Percentiles rank a stretch among this genome's conserved stretches.
These are phyloP conservation scores for Anadara kagoshimensis DNA, from an alignment of 1,140 invertebrate species.

Conservation along the genomic window DNA sequence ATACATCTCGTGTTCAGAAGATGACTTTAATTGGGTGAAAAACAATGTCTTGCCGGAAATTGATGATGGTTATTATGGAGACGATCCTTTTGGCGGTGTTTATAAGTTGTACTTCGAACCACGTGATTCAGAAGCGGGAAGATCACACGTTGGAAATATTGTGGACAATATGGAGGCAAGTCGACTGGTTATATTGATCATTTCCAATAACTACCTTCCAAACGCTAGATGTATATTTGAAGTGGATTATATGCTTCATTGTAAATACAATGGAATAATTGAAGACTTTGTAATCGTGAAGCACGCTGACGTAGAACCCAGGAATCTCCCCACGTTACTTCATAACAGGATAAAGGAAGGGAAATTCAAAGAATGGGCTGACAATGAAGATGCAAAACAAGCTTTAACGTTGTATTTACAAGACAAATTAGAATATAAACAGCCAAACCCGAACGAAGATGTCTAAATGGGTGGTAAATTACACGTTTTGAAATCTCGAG, in stretches of 20 bases:
- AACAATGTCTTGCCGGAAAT: conserved; percentile 43
- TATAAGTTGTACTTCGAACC: conserved; percentile 50
- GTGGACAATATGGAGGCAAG: conserved; percentile 45
- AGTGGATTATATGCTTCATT: conserved; percentile 29
- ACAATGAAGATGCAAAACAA: conserved; percentile 28
- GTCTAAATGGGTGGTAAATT: too few species aligned
- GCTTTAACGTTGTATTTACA: conserved; percentile 5
- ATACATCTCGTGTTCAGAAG: conserved; percentile 49
- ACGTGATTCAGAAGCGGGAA: conserved; percentile 36
- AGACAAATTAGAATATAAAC: too few species aligned
- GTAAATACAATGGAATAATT: conserved; percentile 26
- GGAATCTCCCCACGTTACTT: conserved; percentile 32
- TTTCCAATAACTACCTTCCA: conserved; percentile 42
- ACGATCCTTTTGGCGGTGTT: conserved; percentile 32
- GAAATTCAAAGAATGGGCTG: conserved; percentile 40
- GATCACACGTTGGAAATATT: conserved; percentile 32
- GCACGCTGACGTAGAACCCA: conserved; percentile 29
- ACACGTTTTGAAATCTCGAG: too few species aligned
- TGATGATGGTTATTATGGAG: conserved; percentile 39
- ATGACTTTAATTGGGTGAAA: conserved; percentile 48
- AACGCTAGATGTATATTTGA: conserved; percentile 43
- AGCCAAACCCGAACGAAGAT: too few species aligned
- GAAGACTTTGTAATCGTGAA: conserved; percentile 46
- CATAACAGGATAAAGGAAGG: conserved; percentile 27
- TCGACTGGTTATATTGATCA: conserved; percentile 46